These are phyloP conservation scores for Mus caroli DNA, from an alignment of 2,797 vertebrate genomes.

Conservation along the genomic window DNA sequence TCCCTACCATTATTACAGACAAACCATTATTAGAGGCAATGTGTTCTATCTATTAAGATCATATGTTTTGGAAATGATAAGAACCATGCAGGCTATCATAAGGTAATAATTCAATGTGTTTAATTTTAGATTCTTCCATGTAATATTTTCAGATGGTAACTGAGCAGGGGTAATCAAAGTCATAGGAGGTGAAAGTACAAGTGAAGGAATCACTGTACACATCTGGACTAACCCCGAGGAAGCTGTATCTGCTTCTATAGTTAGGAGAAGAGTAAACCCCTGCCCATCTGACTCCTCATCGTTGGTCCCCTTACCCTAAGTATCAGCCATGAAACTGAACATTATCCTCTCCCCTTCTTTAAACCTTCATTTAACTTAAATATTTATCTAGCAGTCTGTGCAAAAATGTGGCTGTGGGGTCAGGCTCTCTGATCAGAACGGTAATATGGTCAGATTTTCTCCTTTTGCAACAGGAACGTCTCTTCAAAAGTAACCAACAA, in stretches of 20 bases:
- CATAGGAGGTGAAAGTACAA: neutral
- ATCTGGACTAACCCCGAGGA: too few species aligned
- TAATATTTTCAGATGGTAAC: neutral
- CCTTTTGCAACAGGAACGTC: neutral
- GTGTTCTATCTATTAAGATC: neutral
- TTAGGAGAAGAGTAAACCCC: neutral
- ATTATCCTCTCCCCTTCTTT: neutral
- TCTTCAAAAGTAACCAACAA: neutral
- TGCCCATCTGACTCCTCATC: neutral
- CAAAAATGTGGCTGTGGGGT: neutral
- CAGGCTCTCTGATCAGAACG: neutral
- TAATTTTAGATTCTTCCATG: neutral
- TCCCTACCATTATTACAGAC: neutral
- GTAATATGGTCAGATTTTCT: neutral
- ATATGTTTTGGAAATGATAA: conserved; percentile 35
- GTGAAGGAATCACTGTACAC: neutral
- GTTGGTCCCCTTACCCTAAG: neutral
- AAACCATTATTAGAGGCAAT: neutral
- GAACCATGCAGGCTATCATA: neutral
- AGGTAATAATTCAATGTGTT: neutral
- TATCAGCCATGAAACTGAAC: neutral
- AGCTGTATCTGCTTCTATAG: neutral
- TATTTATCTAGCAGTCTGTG: neutral
- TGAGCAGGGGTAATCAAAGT: neutral
- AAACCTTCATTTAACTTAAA: neutral